These are phyloP conservation scores for Chrysina gloriosa DNA, from an alignment of 2,888 invertebrate genomes.

Conservation along the genomic window DNA sequence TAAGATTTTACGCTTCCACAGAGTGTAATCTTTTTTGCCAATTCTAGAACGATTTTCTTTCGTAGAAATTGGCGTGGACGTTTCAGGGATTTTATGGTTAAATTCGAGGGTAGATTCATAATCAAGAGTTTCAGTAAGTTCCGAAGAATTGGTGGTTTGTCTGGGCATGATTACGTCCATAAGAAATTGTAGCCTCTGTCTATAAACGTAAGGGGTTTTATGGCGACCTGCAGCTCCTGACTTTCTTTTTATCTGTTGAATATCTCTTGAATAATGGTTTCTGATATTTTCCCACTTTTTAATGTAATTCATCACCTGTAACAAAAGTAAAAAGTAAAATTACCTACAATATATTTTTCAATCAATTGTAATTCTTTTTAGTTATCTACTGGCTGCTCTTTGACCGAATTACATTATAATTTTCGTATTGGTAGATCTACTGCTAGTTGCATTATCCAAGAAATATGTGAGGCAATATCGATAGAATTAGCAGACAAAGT, in stretches of 20 bases:
- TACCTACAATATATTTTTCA: constrained; percentile 11
- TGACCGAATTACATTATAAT: constrained; percentile 33
- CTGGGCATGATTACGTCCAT: constrained; percentile 51
- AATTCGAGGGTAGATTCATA: constrained; percentile 21
- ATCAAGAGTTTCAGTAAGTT: constrained; percentile 24
- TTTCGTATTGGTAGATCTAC: constrained; percentile 34
- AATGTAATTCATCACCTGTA: constrained; percentile 43
- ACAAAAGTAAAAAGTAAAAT: constrained; percentile 17
- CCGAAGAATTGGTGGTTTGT: constrained; percentile 42
- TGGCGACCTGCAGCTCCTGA: constrained; percentile 49
- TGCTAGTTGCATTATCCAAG: constrained; percentile 33
- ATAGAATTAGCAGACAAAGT: constrained; percentile 45
- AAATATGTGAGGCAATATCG: constrained; percentile 51
- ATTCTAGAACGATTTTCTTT: constrained; percentile 20
- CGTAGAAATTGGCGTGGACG: constrained; percentile 26
- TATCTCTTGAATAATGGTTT: constrained; percentile 51
- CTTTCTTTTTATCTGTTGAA: constrained; percentile 48
- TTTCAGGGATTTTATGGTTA: constrained; percentile 13
- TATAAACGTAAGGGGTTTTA: constrained; percentile 53
- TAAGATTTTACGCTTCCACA: too few species aligned
- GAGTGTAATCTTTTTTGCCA: too few species aligned
- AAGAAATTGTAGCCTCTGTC: constrained; percentile 53
- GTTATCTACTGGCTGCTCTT: constrained; percentile 26
- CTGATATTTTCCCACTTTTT: constrained; percentile 54
- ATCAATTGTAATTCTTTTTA: too few species aligned